Base-by-base conservation (phyloP, 2,113 vertebrate genomes). In the Callospermophilus lateralis region DNA sequence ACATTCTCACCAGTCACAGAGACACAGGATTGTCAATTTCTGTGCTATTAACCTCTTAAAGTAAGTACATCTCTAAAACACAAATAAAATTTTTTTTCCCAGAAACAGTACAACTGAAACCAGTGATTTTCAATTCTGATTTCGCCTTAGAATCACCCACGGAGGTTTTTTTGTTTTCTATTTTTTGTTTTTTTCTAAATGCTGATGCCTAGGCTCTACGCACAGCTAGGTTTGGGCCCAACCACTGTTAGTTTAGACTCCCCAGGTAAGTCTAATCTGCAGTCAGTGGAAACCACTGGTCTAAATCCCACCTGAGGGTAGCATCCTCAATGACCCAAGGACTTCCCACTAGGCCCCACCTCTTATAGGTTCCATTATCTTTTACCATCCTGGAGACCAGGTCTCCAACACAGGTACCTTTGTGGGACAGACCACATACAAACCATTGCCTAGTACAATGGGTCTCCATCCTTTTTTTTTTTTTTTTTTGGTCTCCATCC, bases 21-120 rank as follows among this genome's bases (percentile, higher is more conserved):
- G 42, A 42, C 26, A 22, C 12, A 79, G 39, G 4, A 68, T 45
- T 74, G 39, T 70, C 37, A 42, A 45, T 90, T 65, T 78, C 32
- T 9, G 39, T 45, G n/a, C 6, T 84, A 63, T 5, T 58, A 12
- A 58, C 48, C 30, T 87, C 32, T 84, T 39, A 61, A 45, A 70
- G 73, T 63, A 94, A 53, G 45, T 76, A 63, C 12, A 55, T 34
- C 70, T 94, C 55, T 45, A 84, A 94, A 92, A 74, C 63, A 84
- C 37, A 90, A 94, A 74, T 51, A 74, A 11, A 30, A 79, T 92
- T 92, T 92, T 89, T 92, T 92, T 92, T 84, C 45, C n/a, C 84
- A 92, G 74, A 94, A 76, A 77, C 7, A 76, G 4, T 45, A 48
- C 6, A 79, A 34, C 78, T 30, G 79, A 85, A 94, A 67, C n/a